A percentile compares a stretch with the other conserved stretches of the same genome.
Evolutionary conservation across 2,888 invertebrate species (phyloP).

Genomic region (Rhyacophila evoluta): DNA sequence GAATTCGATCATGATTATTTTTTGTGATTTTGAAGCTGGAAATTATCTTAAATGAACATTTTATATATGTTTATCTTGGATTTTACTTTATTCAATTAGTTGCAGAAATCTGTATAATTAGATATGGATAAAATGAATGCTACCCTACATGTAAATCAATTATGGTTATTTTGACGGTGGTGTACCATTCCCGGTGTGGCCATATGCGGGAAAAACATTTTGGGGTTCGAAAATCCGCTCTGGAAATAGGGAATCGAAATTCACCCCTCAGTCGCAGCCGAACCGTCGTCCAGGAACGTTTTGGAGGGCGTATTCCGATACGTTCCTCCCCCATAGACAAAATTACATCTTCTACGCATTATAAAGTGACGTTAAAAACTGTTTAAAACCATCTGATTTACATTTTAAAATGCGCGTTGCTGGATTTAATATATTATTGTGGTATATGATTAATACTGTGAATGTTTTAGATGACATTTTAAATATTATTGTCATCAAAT

Average conservation of each 20-base stretch:
- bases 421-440: not conserved
- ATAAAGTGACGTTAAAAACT: constrained; percentile 23
- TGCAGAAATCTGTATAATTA: not conserved
- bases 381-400: not conserved
- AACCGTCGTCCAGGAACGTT: constrained; percentile 43
- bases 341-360: constrained; percentile 2
- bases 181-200: constrained; percentile 32
- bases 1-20: too few species aligned
- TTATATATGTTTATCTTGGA: too few species aligned
- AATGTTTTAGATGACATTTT: constrained; percentile 35
- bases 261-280: constrained; percentile 40
- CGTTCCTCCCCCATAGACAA: not conserved
- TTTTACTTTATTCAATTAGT: not conserved
- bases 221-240: constrained; percentile 11
- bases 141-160: constrained; percentile 15
- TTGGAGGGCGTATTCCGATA: not conserved
- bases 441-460: constrained; percentile 46
- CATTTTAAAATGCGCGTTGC: constrained; percentile 18
- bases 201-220: constrained; percentile 41
- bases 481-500: constrained; percentile 40
- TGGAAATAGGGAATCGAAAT: not conserved
- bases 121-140: not conserved
- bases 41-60: too few species aligned
- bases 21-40: too few species aligned
- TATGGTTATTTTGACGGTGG: not conserved